Evolutionary conservation across 2,113 vertebrate species (phyloP), one percentile per base, ranked within the genome.

Genomic region (Mirounga angustirostris): DNA sequence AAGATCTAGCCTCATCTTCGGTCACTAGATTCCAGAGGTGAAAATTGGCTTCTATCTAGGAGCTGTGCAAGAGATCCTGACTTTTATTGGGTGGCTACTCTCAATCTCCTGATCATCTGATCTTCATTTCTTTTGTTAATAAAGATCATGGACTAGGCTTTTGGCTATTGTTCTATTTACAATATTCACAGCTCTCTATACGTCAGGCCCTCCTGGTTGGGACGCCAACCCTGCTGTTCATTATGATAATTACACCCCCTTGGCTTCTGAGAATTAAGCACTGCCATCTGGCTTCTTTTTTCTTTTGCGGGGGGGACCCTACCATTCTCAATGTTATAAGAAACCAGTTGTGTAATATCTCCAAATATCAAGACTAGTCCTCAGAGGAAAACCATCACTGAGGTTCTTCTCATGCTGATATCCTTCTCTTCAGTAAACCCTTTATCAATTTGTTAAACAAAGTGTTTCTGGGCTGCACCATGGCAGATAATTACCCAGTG

Each of bases 401-500:
- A 54, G 30, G 13, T 82, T 91, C 14, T 82, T 91, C 11, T 97
- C 86, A 87, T 61, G 10, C 19, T 74, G 24, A n/a, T 54, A 30
- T 2, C 0, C 4, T 58, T 76, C 10, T 82, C 24, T 86, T 8
- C 13, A 71, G 54, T 83, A 16, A 90, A 40, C 24, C 63, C 19
- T 67, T 46, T 14, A 43, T 82, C 91, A n/a, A 40, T 93, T 82
- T 93, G 18, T n/a, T 52, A 56, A 96, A 76, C 16, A 93, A 59
- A 79, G 33, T 61, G 21, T 92, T 40, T 71, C 65, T 73, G 40
- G 33, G 2, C 33, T 95, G 11, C 43, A 43, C 59, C 12, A 11
- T n/a, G 13, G 2, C 59, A 30, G 7, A 24, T 33, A 33, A 52
- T 58, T 22, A 65, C 6, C 46, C 69, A 63, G 14, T 10, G 30